phyloP scores from a whole-genome alignment of 2,888 invertebrate species.

The Emmelina monodactyla region DNA sequence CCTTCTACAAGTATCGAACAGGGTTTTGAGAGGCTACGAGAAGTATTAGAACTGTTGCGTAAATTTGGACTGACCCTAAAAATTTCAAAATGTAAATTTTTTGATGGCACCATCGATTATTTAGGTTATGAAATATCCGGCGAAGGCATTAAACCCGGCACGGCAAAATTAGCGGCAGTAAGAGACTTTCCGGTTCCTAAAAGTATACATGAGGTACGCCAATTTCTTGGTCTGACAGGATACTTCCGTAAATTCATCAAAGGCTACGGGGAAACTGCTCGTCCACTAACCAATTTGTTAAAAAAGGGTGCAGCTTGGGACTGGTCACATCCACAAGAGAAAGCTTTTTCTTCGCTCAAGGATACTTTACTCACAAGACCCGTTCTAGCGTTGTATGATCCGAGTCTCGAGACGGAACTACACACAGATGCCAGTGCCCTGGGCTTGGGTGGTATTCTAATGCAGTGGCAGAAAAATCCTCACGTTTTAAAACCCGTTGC shows the following conservation, averaged over 20 bases:
- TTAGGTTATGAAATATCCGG: constrained; percentile 16
- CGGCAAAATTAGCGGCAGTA: constrained; percentile 11
- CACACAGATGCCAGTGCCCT: constrained; percentile 23
- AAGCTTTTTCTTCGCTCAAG: constrained; percentile 8
- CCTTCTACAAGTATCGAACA: constrained; percentile 8
- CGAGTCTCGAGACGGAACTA: constrained; percentile 19
- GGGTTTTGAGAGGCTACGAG: constrained; percentile 10
- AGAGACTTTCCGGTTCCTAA: constrained; percentile 12
- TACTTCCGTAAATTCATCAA: constrained; percentile 17
- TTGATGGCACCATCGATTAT: constrained; percentile 10
- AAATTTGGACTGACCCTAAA: constrained; percentile 12
- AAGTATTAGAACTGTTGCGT: constrained; percentile 10
- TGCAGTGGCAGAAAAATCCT: constrained; percentile 17
- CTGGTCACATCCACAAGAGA: constrained; percentile 9
- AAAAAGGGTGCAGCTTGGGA: constrained; percentile 12
- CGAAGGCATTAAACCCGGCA: constrained; percentile 12
- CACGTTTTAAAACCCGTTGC: constrained; percentile 15
- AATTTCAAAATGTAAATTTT: constrained; percentile 14
- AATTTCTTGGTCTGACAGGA: constrained; percentile 17
- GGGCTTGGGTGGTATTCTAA: constrained; percentile 22
- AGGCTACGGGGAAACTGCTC: constrained; percentile 14
- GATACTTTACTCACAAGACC: constrained; percentile 9
- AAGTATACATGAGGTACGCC: constrained; percentile 15
- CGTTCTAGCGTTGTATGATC: constrained; percentile 22
- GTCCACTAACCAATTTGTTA: constrained; percentile 13